Evolutionary conservation across 2,888 invertebrate species (phyloP).

Genomic region (Himalopsyche anomala): DNA sequence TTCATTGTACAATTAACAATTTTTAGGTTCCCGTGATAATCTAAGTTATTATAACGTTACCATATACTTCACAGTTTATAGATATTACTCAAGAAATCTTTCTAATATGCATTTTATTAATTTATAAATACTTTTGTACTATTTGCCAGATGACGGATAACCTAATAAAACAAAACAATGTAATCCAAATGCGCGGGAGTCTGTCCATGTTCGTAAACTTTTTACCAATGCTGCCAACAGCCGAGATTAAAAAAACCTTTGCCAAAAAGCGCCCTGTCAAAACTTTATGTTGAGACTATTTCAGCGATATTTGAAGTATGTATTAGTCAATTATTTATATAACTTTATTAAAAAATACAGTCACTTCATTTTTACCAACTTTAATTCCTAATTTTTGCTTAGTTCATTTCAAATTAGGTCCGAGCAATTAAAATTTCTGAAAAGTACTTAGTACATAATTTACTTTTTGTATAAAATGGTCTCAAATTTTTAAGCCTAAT

Average conservation of each 20-base stretch:
- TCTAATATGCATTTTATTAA: conserved; percentile 15
- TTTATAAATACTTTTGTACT: conserved; percentile 22
- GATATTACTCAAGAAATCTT: neutral
- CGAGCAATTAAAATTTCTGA: no score
- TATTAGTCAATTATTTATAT: no score
- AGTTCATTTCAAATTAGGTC: no score
- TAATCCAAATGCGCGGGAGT: conserved; percentile 63
- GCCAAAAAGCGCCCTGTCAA: neutral
- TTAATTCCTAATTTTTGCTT: no score
- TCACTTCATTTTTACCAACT: no score
- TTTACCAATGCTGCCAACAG: conserved; percentile 37
- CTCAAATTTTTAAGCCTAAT: no score
- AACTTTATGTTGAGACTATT: no score
- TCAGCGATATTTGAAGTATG: no score
- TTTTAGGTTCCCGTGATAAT: neutral
- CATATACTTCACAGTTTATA: neutral
- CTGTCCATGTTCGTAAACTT: conserved; percentile 44
- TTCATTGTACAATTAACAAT: conserved; percentile 46
- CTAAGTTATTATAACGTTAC: neutral
- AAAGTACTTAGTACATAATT: no score
- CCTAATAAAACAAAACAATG: conserved; percentile 62
- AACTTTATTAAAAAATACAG: no score
- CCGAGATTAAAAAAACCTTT: neutral
- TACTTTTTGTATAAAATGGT: no score
- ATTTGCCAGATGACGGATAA: conserved; percentile 55